A percentile compares a stretch with the other conserved stretches of the same genome.
Conservation (phyloP, 2,888 invertebrate genomes). For the Chironomus tentans region DNA sequence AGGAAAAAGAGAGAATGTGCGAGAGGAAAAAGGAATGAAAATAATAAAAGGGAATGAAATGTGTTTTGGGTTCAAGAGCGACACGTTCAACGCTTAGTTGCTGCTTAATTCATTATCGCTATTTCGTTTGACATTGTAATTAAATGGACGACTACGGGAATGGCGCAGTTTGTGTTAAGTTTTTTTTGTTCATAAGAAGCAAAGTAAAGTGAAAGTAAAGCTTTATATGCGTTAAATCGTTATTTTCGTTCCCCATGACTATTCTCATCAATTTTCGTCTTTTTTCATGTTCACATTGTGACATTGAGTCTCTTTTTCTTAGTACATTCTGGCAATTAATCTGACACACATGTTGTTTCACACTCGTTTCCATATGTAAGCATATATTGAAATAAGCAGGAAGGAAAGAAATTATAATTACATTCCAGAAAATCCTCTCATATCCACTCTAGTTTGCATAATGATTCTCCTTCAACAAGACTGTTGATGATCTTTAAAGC, state of each 20-base stretch:
- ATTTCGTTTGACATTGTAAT: slow-evolving; percentile 19
- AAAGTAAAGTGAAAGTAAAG: neutral
- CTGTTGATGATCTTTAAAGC: neutral
- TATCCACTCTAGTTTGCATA: neutral
- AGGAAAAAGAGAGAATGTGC: neutral
- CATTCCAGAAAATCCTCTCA: neutral
- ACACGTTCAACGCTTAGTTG: neutral
- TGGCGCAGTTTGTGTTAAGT: neutral
- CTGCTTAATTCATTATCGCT: slow-evolving; percentile 10
- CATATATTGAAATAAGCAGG: neutral
- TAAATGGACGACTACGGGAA: neutral
- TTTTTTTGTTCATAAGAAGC: neutral
- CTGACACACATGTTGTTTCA: neutral
- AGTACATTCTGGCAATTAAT: slow-evolving; percentile 1
- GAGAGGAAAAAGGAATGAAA: no score
- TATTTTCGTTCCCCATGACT: neutral
- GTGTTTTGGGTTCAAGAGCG: neutral
- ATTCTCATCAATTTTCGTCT: no score
- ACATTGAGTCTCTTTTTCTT: no score
- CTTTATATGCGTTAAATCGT: neutral
- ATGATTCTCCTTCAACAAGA: no score
- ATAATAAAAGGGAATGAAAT: no score
- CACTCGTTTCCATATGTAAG: no score
- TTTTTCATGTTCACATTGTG: no score
- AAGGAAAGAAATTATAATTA: neutral